phyloP scores from a whole-genome alignment of 1,140 invertebrate genomes.

The Macrobrachium nipponense region DNA sequence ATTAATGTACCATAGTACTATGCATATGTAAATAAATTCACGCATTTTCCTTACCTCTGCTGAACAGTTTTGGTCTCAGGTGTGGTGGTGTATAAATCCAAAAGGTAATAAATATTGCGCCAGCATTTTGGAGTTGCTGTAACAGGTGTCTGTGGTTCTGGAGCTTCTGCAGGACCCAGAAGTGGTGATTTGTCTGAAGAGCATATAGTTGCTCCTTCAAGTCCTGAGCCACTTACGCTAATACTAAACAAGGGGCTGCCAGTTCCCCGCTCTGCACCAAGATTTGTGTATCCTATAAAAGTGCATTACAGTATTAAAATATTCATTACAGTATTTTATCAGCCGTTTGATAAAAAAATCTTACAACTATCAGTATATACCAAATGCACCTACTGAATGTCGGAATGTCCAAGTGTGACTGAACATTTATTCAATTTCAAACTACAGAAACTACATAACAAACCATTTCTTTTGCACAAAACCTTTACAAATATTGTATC shows the following conservation, averaged over 20 bases:
- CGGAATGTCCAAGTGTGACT: too few species aligned
- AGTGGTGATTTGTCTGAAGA: conserved; percentile 62
- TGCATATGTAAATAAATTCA: too few species aligned
- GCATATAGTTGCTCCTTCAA: conserved; percentile 68
- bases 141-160: conserved; percentile 43
- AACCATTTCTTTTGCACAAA: too few species aligned
- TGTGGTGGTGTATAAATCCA: conserved; percentile 93
- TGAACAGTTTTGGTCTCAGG: conserved; percentile 91
- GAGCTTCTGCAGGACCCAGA: conserved; percentile 50
- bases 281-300: conserved; percentile 75
- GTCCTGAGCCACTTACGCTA: conserved; percentile 73
- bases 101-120: conserved; percentile 91
- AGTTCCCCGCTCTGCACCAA: conserved; percentile 74
- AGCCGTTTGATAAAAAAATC: too few species aligned
- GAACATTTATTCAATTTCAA: too few species aligned
- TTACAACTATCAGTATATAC: too few species aligned
- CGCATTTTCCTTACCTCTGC: conserved; percentile 36
- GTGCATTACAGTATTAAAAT: conserved; percentile 64
- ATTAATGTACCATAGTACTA: background rate
- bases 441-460: too few species aligned
- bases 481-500: too few species aligned
- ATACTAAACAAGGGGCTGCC: conserved; percentile 79
- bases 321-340: background rate
- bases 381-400: too few species aligned
- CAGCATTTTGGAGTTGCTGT: conserved; percentile 84